Conservation (phyloP, 2,888 invertebrate genomes). For the Tachina lurida region DNA sequence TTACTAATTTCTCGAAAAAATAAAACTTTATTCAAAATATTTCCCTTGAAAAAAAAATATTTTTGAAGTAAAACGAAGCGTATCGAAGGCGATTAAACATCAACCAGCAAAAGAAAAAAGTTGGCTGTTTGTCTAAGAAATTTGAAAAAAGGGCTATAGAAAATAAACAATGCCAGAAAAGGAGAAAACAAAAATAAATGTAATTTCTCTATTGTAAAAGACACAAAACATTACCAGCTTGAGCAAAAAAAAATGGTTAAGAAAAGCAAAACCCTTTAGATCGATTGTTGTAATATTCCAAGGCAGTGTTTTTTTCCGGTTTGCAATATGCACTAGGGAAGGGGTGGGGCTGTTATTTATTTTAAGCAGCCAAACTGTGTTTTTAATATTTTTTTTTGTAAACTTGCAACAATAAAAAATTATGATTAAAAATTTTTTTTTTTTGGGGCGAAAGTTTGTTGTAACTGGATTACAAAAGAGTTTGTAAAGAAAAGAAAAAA, state of each 20-base stretch:
- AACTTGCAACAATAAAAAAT: conserved; percentile 68
- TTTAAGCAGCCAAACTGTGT: conserved; percentile 43
- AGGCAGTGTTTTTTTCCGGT: conserved; percentile 6
- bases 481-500: conserved; percentile 38
- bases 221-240: conserved; percentile 3
- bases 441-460: conserved; percentile 31
- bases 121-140: conserved; percentile 23
- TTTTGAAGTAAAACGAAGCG: conserved; percentile 54
- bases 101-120: conserved; percentile 37
- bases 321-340: conserved; percentile 29
- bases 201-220: conserved; percentile 32
- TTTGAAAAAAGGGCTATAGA: conserved; percentile 21
- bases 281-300: conserved; percentile 60
- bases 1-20: conserved; percentile 7
- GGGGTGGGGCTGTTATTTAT: conserved; percentile 23
- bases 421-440: conserved; percentile 69
- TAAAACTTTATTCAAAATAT: conserved; percentile 33
- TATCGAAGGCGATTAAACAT: conserved; percentile 69
- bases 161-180: not conserved
- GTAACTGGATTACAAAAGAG: conserved; percentile 24
- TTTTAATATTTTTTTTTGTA: conserved; percentile 22
- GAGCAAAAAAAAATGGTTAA: conserved; percentile 28
- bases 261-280: conserved; percentile 54
- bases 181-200: conserved; percentile 57
- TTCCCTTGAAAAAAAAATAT: conserved; percentile 27